phyloP scores from a whole-genome alignment of 2,113 vertebrate genomes.

The Lagopus leucura region DNA sequence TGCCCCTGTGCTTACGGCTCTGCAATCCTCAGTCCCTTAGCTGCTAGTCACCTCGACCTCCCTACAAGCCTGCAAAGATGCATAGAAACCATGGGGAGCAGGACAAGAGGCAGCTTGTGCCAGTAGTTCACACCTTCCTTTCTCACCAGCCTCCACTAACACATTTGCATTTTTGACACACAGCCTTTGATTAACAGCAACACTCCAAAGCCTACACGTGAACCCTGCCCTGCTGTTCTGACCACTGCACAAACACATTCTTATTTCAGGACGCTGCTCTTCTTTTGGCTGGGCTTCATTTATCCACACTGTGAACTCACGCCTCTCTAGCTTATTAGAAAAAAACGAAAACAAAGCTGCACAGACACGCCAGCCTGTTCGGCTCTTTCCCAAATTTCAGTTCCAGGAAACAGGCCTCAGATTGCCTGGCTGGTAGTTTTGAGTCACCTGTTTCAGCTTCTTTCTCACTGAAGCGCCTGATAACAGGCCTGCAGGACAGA shows the following conservation, averaged over 20 bases:
- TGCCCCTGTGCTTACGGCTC: background rate
- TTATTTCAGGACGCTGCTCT: background rate
- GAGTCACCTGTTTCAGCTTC: background rate
- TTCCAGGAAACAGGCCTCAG: constrained; percentile 5
- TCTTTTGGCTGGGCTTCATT: background rate
- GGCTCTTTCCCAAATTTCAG: background rate
- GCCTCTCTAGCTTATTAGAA: background rate
- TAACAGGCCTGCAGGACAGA: background rate
- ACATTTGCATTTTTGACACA: background rate
- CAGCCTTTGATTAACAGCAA: background rate
- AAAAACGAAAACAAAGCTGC: background rate
- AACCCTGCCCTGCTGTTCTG: background rate
- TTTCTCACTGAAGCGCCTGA: background rate
- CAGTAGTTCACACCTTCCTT: background rate
- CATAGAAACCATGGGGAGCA: background rate
- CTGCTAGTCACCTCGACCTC: background rate
- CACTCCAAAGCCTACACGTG: no score
- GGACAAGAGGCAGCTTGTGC: background rate
- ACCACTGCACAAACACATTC: no score
- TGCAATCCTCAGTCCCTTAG: background rate
- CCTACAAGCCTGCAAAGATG: background rate
- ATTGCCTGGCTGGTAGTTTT: background rate
- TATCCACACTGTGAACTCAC: constrained; percentile 4
- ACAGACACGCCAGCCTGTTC: background rate
- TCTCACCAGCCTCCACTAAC: background rate